Evolutionary conservation across 2,113 vertebrate species (phyloP), one percentile per base, ranked within the genome.

Genomic region (Nothocercus julius): DNA sequence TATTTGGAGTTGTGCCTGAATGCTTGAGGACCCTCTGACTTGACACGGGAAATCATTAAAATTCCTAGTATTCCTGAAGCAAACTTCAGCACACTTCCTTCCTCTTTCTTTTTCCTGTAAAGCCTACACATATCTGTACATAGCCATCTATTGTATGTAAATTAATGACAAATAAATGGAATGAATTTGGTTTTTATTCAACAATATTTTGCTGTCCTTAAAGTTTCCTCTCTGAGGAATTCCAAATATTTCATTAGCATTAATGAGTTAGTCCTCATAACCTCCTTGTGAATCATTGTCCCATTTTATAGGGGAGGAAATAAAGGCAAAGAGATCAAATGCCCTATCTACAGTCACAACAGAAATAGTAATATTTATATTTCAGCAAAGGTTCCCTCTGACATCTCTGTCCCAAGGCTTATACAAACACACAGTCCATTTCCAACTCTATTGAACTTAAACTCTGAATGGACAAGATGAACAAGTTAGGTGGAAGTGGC

Each of bases 41-140:
- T 95, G 90, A 90, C 76, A 96, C 78, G 97, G 95, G 93, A 98
- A 97, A 95, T 97, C 24, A 92, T 94, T 97, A 96, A 96, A 94
- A 97, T 97, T 97, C 96, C 91, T 97, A 76, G 74, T 97, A 86
- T 96, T 97, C 74, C 90, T 58, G 66, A 91, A 91, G 85, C 67
- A 80, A 88, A 75, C 24, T 45, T 61, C 34, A 0, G 30, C 5
- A 4, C 14, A 13, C 61, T 25, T 69, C 54, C 40, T 61, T 51
- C 66, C 56, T 44, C 75, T 56, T 40, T 63, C 45, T 30, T 40
- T 78, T 64, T 20, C 49, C 66, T 44, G 51, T 73, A 38, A 63
- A 28, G 70, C 69, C 34, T 40, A 18, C 44, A 36, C 44, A 61
- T 32, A 79, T 53, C 45, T 77, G 36, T 40, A 67, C 77, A 90